Conservation (phyloP, 2,888 invertebrate genomes). For the Lysandra bellargus region DNA sequence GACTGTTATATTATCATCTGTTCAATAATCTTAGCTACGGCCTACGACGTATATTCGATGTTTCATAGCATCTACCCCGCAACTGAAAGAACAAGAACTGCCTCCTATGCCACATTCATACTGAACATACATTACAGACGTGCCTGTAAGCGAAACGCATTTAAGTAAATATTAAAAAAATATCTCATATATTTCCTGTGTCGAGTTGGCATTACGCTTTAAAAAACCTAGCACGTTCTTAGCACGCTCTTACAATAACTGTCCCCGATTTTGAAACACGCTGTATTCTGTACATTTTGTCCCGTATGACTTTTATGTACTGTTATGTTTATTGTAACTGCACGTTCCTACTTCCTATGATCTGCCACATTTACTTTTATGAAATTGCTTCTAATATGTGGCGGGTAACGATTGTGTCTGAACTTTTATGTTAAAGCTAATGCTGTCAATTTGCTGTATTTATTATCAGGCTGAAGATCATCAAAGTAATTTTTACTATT, state of each 20-base stretch:
- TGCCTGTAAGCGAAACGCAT: neutral
- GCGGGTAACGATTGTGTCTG: neutral
- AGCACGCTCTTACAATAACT: constrained; percentile 10
- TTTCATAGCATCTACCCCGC: neutral
- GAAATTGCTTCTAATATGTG: neutral
- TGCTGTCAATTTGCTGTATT: neutral
- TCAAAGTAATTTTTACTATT: neutral
- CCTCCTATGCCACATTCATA: neutral
- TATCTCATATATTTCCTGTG: constrained; percentile 9
- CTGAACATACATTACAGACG: constrained; percentile 6
- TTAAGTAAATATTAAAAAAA: constrained; percentile 19
- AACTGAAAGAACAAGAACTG: neutral
- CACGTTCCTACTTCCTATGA: neutral
- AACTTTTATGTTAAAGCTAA: neutral
- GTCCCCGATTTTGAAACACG: constrained; percentile 8
- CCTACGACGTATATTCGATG: neutral
- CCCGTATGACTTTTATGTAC: neutral
- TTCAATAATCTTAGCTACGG: too few relatives aligned
- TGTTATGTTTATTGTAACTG: neutral
- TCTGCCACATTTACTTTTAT: neutral
- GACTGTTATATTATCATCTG: too few relatives aligned
- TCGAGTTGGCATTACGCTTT: neutral
- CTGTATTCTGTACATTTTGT: constrained; percentile 6
- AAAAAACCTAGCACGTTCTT: constrained; percentile 1
- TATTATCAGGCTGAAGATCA: neutral